Evolutionary conservation across 2,797 vertebrate genomes (phyloP).

Genomic region (Cyclopterus lumpus): DNA sequence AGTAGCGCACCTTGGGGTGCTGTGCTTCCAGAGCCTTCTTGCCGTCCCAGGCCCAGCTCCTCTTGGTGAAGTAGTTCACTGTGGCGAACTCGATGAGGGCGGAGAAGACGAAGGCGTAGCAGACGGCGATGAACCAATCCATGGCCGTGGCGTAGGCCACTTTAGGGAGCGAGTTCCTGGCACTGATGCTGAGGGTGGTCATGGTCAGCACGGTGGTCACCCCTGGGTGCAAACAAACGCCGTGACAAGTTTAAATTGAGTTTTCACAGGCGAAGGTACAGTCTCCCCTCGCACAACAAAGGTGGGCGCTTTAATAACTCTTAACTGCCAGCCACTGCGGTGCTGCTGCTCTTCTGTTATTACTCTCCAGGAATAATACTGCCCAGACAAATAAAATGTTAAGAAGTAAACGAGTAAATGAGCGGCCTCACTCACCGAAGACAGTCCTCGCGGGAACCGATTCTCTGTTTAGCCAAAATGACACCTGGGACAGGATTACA

Average conservation of each 20-base stretch:
- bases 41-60: slow-evolving; percentile 98
- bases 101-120: slow-evolving; percentile 97
- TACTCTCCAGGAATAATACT: slow-evolving; percentile 47
- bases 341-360: slow-evolving; percentile 32
- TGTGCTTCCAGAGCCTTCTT: slow-evolving; percentile 94
- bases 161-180: slow-evolving; percentile 96
- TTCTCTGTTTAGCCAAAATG: slow-evolving; percentile 96
- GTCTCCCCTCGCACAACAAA: slow-evolving; percentile 15
- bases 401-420: not conserved
- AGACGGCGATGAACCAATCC: slow-evolving; percentile 99
- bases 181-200: slow-evolving; percentile 98
- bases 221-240: slow-evolving; percentile 78
- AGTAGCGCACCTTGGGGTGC: slow-evolving; percentile 73
- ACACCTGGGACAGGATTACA: slow-evolving; percentile 95
- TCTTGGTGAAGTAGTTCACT: slow-evolving; percentile 98
- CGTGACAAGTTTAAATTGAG: slow-evolving; percentile 23
- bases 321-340: slow-evolving; percentile 26
- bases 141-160: slow-evolving; percentile 98
- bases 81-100: slow-evolving; percentile 98
- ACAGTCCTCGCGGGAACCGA: slow-evolving; percentile 95
- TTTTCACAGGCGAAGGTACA: slow-evolving; percentile 12
- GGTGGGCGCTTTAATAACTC: slow-evolving; percentile 42
- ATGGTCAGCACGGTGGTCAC: slow-evolving; percentile 98
- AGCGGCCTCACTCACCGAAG: slow-evolving; percentile 87
- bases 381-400: slow-evolving; percentile 22